phyloP scores from a whole-genome alignment of 2,888 invertebrate genomes.

The Patella pellucida region DNA sequence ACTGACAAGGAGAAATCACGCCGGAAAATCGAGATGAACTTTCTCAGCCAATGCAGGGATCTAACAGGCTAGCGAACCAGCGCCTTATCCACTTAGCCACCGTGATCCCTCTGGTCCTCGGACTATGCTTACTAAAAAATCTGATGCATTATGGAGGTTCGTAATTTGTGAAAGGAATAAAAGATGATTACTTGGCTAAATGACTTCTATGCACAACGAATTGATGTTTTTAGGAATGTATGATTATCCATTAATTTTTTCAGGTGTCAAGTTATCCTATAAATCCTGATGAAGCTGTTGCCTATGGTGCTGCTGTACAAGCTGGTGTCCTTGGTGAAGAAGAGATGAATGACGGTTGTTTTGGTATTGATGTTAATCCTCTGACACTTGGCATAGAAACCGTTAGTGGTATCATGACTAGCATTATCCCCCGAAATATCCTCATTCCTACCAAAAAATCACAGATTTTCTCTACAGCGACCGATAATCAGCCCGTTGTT shows the following conservation, averaged over 20 bases:
- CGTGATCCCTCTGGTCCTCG: no score
- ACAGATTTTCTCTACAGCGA: slow-evolving; percentile 98
- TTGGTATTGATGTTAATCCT: slow-evolving; percentile 88
- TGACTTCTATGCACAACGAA: no score
- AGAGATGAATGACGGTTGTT: slow-evolving; percentile 80
- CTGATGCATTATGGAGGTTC: no score
- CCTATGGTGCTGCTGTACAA: slow-evolving; percentile 98
- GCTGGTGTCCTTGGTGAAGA: slow-evolving; percentile 97
- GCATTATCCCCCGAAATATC: slow-evolving; percentile 95
- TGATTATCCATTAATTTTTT: background rate
- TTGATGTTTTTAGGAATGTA: no score
- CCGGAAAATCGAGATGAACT: no score
- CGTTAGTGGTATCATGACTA: slow-evolving; percentile 99
- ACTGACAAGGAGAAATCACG: no score
- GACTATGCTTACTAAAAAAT: no score
- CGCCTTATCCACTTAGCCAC: no score
- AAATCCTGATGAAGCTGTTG: slow-evolving; percentile 99
- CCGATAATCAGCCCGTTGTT: slow-evolving; percentile 98
- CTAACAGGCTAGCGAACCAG: no score
- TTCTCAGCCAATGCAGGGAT: no score
- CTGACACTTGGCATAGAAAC: slow-evolving; percentile 99
- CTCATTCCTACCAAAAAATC: slow-evolving; percentile 99
- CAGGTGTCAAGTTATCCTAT: slow-evolving; percentile 97
- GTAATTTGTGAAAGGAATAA: no score
- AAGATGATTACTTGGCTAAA: no score